Conservation (phyloP, 1,140 invertebrate species). For the Eubasilissa regina region DNA sequence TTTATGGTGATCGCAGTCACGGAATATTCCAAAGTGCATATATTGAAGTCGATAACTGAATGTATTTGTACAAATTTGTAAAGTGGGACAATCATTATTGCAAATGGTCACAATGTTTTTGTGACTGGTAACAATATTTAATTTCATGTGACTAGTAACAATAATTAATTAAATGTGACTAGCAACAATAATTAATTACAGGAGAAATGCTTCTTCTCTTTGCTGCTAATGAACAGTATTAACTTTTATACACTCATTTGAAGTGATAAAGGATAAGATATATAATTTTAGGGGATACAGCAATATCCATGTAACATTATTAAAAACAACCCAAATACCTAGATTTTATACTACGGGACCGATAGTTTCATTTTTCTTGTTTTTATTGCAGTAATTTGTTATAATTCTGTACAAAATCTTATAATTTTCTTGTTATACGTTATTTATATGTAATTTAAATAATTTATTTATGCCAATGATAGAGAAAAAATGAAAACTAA, state of each 20-base stretch:
- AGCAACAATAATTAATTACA: background rate
- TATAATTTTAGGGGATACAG: conserved; percentile 45
- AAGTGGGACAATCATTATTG: conserved; percentile 25
- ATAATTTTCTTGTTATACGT: conserved; percentile 56
- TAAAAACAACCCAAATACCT: conserved; percentile 49
- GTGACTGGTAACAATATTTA: conserved; percentile 22
- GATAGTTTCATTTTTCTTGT: conserved; percentile 59
- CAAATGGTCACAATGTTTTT: background rate
- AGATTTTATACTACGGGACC: conserved; percentile 58
- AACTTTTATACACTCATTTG: conserved; percentile 50
- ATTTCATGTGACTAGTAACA: background rate
- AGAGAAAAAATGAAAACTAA: conserved; percentile 63
- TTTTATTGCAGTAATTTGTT: conserved; percentile 55
- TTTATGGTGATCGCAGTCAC: background rate
- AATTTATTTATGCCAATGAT: conserved; percentile 57
- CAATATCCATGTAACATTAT: conserved; percentile 13
- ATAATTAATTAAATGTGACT: conserved; percentile 3
- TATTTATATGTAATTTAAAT: conserved; percentile 56
- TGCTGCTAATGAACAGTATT: conserved; percentile 57
- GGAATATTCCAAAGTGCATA: conserved; percentile 39
- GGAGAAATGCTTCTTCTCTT: background rate
- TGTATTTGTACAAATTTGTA: conserved; percentile 39
- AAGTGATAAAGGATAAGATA: conserved; percentile 38
- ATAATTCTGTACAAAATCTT: conserved; percentile 56
- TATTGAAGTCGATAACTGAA: conserved; percentile 13